Percentiles rank a stretch among this genome's conserved stretches.
Conservation (phyloP, 2,797 vertebrate species). For the Galaxias olidus region DNA sequence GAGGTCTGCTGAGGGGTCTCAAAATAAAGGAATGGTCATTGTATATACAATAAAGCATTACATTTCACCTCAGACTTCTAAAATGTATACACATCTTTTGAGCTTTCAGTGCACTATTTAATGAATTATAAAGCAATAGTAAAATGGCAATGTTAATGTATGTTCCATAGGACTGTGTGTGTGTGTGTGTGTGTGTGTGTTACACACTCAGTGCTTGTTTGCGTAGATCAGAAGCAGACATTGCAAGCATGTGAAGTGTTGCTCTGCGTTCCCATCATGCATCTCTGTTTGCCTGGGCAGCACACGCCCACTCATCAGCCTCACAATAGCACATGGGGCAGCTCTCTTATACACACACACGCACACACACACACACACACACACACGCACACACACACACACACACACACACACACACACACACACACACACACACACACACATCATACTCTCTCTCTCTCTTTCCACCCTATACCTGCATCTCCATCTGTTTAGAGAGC, state of each 20-base stretch:
- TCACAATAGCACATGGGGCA: constrained; percentile 55
- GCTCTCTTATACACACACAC: no score
- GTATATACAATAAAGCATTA: no score
- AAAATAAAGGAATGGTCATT: no score
- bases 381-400: no score
- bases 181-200: constrained; percentile 3
- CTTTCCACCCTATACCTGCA: background rate
- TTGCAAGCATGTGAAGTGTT: constrained; percentile 63
- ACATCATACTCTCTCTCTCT: background rate
- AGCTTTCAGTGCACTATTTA: constrained; percentile 23
- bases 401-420: no score
- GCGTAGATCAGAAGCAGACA: constrained; percentile 60
- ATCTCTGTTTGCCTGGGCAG: constrained; percentile 56
- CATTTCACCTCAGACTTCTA: no score
- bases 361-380: no score
- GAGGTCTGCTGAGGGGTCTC: no score
- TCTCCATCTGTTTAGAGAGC: background rate
- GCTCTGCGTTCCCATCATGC: constrained; percentile 68
- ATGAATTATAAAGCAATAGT: no score
- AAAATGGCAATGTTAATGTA: background rate
- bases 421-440: no score
- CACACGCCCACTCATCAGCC: constrained; percentile 73
- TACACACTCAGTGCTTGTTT: constrained; percentile 47
- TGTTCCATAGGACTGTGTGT: constrained; percentile 3
- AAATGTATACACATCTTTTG: no score